Conservation (phyloP, 1,140 invertebrate genomes). For the Neuroterus valhalla region DNA sequence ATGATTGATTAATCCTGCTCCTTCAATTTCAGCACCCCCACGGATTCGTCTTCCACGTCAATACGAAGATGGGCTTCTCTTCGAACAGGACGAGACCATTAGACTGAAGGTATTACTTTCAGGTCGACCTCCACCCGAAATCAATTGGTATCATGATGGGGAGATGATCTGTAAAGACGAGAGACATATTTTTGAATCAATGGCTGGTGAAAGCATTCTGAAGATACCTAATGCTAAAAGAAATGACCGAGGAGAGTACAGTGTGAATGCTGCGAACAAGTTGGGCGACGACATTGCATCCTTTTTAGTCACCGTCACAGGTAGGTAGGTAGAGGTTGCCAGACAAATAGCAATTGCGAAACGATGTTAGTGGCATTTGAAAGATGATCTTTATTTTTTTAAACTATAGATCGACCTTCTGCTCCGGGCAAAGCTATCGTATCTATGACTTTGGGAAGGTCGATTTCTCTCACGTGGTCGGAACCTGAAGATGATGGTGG, state of each 20-base stretch:
- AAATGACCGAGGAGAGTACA: constrained; percentile 90
- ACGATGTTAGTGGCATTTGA: not conserved
- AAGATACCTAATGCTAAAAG: constrained; percentile 84
- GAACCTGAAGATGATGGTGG: constrained; percentile 94
- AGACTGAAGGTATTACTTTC: constrained; percentile 92
- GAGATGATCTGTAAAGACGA: constrained; percentile 79
- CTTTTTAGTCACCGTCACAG: constrained; percentile 90
- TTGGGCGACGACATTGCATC: constrained; percentile 87
- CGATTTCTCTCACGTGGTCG: constrained; percentile 91
- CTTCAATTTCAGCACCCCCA: constrained; percentile 79
- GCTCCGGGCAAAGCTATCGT: constrained; percentile 88
- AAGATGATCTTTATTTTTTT: constrained; percentile 6
- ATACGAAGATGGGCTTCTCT: constrained; percentile 91
- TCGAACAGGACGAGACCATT: constrained; percentile 91
- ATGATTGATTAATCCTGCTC: constrained; percentile 13
- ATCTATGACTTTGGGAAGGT: constrained; percentile 83
- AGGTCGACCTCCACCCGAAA: constrained; percentile 87
- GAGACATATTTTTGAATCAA: constrained; percentile 81
- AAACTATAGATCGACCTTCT: constrained; percentile 83
- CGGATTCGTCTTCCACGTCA: constrained; percentile 85
- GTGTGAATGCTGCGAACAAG: constrained; percentile 85
- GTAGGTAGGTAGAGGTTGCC: constrained; percentile 66
- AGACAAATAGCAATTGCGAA: constrained; percentile 13
- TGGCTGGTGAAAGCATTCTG: constrained; percentile 82
- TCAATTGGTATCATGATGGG: constrained; percentile 92